phyloP scores from a whole-genome alignment of 92 coral and sea anemone species.

The Umimayanthus chanpuru region DNA sequence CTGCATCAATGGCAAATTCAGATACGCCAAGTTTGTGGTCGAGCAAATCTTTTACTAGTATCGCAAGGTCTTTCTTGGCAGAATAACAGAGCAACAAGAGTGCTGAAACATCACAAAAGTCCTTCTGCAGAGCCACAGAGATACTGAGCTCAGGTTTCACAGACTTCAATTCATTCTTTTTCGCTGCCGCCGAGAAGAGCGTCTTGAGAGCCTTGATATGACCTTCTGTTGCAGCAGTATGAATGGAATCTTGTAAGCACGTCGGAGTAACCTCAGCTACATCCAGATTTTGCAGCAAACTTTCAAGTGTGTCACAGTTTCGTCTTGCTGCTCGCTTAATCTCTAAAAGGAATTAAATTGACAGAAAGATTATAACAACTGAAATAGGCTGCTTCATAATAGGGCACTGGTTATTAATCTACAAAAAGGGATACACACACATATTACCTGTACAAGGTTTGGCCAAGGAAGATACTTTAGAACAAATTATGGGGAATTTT shows the following conservation, averaged over 20 bases:
- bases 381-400: background rate
- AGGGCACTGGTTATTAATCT: background rate
- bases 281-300: slow-evolving; percentile 19
- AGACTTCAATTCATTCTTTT: slow-evolving; percentile 9
- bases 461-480: background rate
- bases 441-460: background rate
- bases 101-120: background rate
- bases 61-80: slow-evolving; percentile 36
- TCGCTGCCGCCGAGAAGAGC: slow-evolving; percentile 17
- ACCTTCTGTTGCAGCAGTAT: slow-evolving; percentile 8
- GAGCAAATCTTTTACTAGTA: slow-evolving; percentile 25
- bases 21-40: background rate
- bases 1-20: slow-evolving; percentile 34
- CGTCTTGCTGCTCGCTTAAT: slow-evolving; percentile 36
- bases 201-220: slow-evolving; percentile 5
- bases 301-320: slow-evolving; percentile 14
- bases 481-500: no score
- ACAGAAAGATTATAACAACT: background rate
- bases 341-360: slow-evolving; percentile 1
- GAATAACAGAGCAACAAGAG: slow-evolving; percentile 32
- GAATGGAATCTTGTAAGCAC: slow-evolving; percentile 21
- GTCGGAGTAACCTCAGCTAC: background rate
- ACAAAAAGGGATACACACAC: no score
- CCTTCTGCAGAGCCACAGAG: background rate
- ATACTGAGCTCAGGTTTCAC: slow-evolving; percentile 18